These are phyloP conservation scores for Apistogramma diplotaenia DNA, from an alignment of 2,113 vertebrate genomes.

Conservation along the genomic window DNA sequence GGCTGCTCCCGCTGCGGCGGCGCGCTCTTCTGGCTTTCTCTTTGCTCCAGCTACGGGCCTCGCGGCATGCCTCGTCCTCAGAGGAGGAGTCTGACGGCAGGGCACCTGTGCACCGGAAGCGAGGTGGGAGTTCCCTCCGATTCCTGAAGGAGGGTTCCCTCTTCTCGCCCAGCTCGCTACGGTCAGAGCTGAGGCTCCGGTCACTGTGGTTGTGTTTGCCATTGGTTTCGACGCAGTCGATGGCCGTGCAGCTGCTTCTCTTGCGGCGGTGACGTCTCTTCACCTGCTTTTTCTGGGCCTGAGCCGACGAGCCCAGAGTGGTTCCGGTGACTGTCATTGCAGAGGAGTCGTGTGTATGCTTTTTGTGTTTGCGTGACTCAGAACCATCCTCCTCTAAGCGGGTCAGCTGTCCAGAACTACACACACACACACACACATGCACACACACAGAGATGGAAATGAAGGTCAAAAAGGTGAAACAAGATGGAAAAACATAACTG, in stretches of 20 bases:
- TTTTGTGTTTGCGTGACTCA: constrained; percentile 58
- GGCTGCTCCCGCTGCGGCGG: constrained; percentile 67
- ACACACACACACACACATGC: constrained; percentile 75
- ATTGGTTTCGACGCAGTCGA: constrained; percentile 68
- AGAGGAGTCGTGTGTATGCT: constrained; percentile 58
- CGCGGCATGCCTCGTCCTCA: constrained; percentile 78
- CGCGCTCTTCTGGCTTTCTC: constrained; percentile 80
- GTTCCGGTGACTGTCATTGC: constrained; percentile 75
- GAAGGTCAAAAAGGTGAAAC: constrained; percentile 28
- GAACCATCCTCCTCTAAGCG: constrained; percentile 82
- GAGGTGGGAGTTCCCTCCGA: constrained; percentile 57
- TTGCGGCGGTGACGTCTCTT: constrained; percentile 83
- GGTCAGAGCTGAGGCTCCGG: constrained; percentile 58
- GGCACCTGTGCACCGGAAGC: constrained; percentile 56
- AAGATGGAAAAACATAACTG: constrained; percentile 18
- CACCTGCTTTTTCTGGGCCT: constrained; percentile 80
- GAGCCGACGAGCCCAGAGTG: constrained; percentile 56
- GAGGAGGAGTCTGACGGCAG: constrained; percentile 78
- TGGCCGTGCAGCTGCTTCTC: constrained; percentile 69
- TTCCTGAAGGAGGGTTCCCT: constrained; percentile 58
- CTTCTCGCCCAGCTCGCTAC: constrained; percentile 49
- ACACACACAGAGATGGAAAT: constrained; percentile 49
- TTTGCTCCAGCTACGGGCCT: constrained; percentile 82
- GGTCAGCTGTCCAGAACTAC: constrained; percentile 81
- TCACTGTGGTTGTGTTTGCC: constrained; percentile 45